phyloP scores from a whole-genome alignment of 1,140 invertebrate species.

The Hydropsyche tenuis region DNA sequence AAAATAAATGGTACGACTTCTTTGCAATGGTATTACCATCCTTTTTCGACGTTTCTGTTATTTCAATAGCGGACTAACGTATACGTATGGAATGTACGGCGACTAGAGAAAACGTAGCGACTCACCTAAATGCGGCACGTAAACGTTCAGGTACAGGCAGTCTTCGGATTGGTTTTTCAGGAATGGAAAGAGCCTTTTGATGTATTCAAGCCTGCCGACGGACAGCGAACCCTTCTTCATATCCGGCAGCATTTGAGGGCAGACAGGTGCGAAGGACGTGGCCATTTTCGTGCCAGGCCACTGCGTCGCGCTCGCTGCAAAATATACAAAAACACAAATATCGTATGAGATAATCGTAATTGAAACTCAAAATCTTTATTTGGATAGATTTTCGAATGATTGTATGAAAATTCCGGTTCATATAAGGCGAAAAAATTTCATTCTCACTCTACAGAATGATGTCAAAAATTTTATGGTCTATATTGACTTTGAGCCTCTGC shows the following conservation, averaged over 20 bases:
- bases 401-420: too few species aligned
- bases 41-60: too few species aligned
- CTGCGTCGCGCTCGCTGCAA: conserved; percentile 67
- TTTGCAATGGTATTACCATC: too few species aligned
- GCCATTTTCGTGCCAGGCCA: conserved; percentile 77
- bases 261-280: conserved; percentile 80
- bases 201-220: conserved; percentile 70
- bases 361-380: too few species aligned
- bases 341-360: too few species aligned
- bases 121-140: conserved; percentile 79
- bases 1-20: neutral
- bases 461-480: too few species aligned
- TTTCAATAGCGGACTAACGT: too few species aligned
- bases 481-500: too few species aligned
- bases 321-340: neutral
- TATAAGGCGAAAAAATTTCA: too few species aligned
- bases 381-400: too few species aligned
- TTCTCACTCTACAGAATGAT: too few species aligned
- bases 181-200: conserved; percentile 73
- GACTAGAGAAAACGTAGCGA: neutral
- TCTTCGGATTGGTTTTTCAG: conserved; percentile 87
- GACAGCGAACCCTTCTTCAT: conserved; percentile 64
- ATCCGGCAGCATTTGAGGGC: conserved; percentile 78
- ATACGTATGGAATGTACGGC: too few species aligned
- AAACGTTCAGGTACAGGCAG: conserved; percentile 92